Percentiles rank a stretch among this genome's conserved stretches.
phyloP scores from a whole-genome alignment of 2,888 invertebrate species.

The Thumatha senex region DNA sequence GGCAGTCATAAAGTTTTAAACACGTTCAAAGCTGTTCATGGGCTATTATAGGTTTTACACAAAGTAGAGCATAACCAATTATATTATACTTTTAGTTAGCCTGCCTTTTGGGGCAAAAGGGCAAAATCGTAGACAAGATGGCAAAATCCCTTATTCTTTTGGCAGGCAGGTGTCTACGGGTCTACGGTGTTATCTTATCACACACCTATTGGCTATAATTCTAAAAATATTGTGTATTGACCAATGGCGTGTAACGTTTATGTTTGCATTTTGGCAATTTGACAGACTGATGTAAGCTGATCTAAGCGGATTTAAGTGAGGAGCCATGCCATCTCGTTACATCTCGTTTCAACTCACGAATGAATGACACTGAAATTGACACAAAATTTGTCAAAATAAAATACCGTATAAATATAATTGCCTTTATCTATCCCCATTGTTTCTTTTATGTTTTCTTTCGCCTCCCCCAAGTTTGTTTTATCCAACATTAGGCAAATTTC shows the following conservation, averaged over 20 bases:
- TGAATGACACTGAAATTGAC: conserved; percentile 50
- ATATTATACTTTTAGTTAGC: no score
- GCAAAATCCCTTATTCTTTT: no score
- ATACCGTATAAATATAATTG: conserved; percentile 73
- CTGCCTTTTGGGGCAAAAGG: no score
- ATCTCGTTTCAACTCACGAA: no score
- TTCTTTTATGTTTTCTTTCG: conserved; percentile 68
- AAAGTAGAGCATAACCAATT: no score
- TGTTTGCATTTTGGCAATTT: conserved; percentile 11
- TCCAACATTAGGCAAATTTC: conserved; percentile 40
- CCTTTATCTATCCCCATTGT: conserved; percentile 56
- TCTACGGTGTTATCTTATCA: no score
- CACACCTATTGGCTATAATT: conserved; percentile 19
- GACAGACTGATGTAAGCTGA: conserved; percentile 24
- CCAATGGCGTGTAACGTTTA: conserved; percentile 17
- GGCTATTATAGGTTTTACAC: no score
- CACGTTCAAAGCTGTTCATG: no score
- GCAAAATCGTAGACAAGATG: no score
- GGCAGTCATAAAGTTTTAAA: no score
- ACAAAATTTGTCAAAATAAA: conserved; percentile 81
- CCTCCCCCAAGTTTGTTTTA: conserved; percentile 57
- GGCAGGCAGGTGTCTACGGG: neutral
- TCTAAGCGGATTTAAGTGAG: no score
- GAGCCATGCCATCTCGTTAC: conserved; percentile 37
- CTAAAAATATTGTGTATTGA: neutral